Base-by-base conservation (phyloP, 2,888 invertebrate genomes). In the Ophion obscuratus region DNA sequence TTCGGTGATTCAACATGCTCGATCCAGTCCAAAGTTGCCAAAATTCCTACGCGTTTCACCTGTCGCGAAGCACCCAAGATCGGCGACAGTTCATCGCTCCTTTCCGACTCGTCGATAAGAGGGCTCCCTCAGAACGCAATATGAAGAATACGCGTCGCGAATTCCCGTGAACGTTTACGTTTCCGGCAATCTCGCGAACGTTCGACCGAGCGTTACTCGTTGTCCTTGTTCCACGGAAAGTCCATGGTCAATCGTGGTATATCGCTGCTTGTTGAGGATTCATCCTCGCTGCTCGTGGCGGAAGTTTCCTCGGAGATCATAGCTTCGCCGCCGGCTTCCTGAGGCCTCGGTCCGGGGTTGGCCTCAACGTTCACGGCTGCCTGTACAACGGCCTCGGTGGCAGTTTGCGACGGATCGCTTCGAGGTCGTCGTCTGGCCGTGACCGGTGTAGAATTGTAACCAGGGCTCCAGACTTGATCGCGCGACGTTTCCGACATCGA, bases 291-390 rank as follows among this genome's bases (percentile, higher is more conserved):
- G 79, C 93, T 93, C 0, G 94, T 93, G 2, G 94, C 92, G 5
- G 94, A 94, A 1, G 94, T 90, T 82, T 94, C 93, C 76, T 94
- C 96, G n/a, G 96, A 96, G 53, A 96, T 96, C 94, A 96, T 96
- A 67, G 96, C 96, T 92, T 96, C 96, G 7, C 96, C 96, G 62
- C 96, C 96, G 86, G 96, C 95, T 90, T 96, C 96, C 92, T 96
- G 96, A 20, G 96, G 96, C 89, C 95, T 95, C 20, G 95, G 95
- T 47, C 95, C 95, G 14, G 95, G 94, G 31, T 94, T 94, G 84
- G 95, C 95, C n/a, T 95, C 89, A 24, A 88, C 90, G 36, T 89
- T 92, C 92, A 95, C 81, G 93, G 95, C 87, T 92, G 95, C 86
- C 91, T 95, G 82, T 92, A 94, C 90, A 94, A 95, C 84, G 94